Evolutionary conservation across 2,797 vertebrate species (phyloP).

Genomic region (Carduelis carduelis): DNA sequence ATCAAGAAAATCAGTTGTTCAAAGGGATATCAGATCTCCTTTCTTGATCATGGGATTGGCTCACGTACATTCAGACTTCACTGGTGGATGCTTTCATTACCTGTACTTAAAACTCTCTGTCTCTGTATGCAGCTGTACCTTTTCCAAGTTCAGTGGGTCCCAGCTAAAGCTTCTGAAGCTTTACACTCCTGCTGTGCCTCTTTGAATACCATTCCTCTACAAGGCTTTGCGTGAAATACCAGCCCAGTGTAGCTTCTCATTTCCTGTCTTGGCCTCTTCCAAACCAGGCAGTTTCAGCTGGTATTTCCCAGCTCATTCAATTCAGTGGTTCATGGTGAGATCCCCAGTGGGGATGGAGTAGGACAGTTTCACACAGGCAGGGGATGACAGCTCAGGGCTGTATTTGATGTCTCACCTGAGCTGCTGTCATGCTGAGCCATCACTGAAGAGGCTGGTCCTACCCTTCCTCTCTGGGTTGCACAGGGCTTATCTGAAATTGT

Average conservation of each 20-base stretch:
- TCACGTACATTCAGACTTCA: not conserved
- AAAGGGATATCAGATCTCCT: not conserved
- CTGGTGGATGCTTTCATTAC: not conserved
- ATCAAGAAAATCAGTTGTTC: not conserved
- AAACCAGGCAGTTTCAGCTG: not conserved
- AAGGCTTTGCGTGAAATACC: not conserved
- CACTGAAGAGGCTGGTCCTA: not conserved
- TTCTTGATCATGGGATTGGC: not conserved
- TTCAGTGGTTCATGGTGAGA: not conserved
- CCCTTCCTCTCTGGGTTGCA: not conserved
- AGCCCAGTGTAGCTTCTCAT: not conserved
- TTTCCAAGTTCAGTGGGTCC: not conserved
- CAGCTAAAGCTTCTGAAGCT: not conserved
- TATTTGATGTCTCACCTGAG: not conserved
- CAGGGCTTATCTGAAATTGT: not conserved
- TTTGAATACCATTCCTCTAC: not conserved
- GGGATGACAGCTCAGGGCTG: fast-evolving
- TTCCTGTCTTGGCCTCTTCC: not conserved
- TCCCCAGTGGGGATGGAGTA: not conserved
- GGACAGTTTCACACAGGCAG: not conserved
- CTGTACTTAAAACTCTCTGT: not conserved
- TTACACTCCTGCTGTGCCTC: not conserved
- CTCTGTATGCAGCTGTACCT: not conserved
- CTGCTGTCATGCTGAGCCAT: not conserved
- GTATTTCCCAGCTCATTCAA: not conserved